phyloP scores from a whole-genome alignment of 2,113 vertebrate species.

The Ceyx melanurus region DNA sequence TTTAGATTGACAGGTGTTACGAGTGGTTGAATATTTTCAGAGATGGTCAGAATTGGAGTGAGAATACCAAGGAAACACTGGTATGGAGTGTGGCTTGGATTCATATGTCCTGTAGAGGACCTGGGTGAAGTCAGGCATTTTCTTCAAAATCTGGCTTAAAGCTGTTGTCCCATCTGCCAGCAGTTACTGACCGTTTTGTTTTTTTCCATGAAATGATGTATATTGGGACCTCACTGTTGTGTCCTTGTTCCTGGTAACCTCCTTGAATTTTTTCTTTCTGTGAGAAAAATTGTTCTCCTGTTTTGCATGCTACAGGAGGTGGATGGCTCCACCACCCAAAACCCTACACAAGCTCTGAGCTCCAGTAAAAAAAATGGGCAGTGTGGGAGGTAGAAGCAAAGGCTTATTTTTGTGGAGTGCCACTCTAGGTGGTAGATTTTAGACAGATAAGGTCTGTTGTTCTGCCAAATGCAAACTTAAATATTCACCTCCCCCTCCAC shows the following conservation, averaged over 20 bases:
- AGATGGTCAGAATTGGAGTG: background rate
- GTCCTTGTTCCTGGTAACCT: background rate
- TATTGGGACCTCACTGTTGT: background rate
- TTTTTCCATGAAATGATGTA: background rate
- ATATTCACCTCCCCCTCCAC: background rate
- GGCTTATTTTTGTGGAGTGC: background rate
- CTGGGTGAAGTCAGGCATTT: background rate
- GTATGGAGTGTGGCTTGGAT: background rate
- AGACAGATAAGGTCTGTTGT: slow-evolving; percentile 14
- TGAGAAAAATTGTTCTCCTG: background rate
- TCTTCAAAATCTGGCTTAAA: background rate
- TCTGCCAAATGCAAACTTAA: slow-evolving; percentile 40
- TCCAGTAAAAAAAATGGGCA: slow-evolving; percentile 4
- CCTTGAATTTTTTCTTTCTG: background rate
- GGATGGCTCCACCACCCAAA: background rate
- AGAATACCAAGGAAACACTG: background rate
- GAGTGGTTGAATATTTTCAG: background rate
- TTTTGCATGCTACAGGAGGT: background rate
- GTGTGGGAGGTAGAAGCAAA: background rate
- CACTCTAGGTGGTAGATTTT: slow-evolving; percentile 14
- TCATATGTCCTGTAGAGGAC: background rate
- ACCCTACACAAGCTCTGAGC: background rate
- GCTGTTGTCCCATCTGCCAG: background rate
- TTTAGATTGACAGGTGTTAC: background rate
- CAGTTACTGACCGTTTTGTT: rapidly evolving